Evolutionary conservation across 1,140 invertebrate genomes (phyloP), one percentile per base, ranked within the genome.

Genomic region (Zaprionus vittiger): DNA sequence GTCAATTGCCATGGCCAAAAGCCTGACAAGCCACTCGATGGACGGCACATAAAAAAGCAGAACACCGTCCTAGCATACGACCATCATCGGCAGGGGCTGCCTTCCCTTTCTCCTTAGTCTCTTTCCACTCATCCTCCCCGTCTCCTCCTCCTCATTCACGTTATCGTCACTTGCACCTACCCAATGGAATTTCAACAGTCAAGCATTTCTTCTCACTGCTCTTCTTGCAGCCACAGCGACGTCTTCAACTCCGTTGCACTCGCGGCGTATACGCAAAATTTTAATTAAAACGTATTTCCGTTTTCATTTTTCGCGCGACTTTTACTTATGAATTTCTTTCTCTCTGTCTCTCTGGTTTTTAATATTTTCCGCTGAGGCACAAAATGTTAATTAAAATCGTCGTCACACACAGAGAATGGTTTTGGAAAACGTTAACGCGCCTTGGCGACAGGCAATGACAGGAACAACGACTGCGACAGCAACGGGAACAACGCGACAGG

Each of bases 311-410:
- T 37, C 41, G 17, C 49, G 26, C 54, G 20, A 22, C 55, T 63
- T 44, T 37, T 24, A 2, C 12, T 41, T 47, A 44, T 24, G 34
- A 17, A 47, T 59, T 64, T 64, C 20, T 44, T 22, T 56, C n/a
- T 3, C 12, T 28, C 14, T 6, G 14, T 57, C 22, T 41, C 24
- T 14, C 12, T 47, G 9, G 15, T 20, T 52, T 54, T 70, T 54
- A 61, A 62, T 74, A 63, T 71, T 64, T 78, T 57, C 17, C 64
- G 60, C 75, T 74, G 47, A 31, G 57, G 57, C 52, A 64, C 82
- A 73, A 86, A 80, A 79, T 80, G 76, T 86, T 87, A 83, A 86
- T 83, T 86, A 83, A 86, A 82, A 80, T 65, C 55, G 47, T 38
- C 37, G 34, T 22, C 31, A 34, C 31, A 34, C 31, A 34, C 0